Evolutionary conservation across 2,888 invertebrate species (phyloP).

Genomic region (Machimus atricapillus): DNA sequence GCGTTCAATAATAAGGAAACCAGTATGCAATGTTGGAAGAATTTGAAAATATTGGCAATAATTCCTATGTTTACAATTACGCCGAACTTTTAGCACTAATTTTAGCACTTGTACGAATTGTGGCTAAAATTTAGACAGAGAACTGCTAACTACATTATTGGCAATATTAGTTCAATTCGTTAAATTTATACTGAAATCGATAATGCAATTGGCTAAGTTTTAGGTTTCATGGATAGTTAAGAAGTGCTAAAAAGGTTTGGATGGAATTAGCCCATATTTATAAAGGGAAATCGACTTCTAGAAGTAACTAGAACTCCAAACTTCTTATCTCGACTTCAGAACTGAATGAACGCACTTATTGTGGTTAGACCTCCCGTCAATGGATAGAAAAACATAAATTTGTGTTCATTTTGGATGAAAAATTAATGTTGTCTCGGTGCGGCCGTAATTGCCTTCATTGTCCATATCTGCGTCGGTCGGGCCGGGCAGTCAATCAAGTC

Average conservation of each 20-base stretch:
- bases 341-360: background rate
- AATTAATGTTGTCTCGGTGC: background rate
- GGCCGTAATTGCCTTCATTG: background rate
- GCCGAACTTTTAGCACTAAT: no score
- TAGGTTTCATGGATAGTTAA: background rate
- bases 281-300: background rate
- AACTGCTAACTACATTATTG: no score
- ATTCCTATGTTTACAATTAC: no score
- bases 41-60: no score
- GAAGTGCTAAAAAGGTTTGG: background rate
- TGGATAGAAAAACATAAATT: background rate
- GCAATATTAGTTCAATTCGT: no score
- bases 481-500: conserved; percentile 24
- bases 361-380: background rate
- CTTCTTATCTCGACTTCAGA: background rate
- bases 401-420: background rate
- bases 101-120: no score
- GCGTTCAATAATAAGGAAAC: no score
- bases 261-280: background rate
- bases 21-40: no score
- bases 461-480: background rate
- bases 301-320: background rate
- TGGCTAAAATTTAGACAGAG: no score
- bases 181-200: no score
- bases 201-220: background rate